Evolutionary conservation across 2,888 invertebrate species (phyloP).

Genomic region (Perdita meconis): DNA sequence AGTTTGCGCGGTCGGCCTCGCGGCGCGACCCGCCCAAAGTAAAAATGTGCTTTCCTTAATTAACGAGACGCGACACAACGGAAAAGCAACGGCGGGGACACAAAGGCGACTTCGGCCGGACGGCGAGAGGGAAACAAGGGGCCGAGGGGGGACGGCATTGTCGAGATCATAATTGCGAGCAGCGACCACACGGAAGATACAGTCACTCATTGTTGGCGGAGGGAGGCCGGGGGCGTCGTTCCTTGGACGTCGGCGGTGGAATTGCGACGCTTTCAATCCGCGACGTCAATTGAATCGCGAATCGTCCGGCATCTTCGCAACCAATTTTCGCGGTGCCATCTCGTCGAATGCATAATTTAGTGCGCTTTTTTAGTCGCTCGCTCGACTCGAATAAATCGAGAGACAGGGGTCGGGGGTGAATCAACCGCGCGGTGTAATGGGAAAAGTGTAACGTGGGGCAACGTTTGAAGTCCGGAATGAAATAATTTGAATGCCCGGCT

Average conservation of each 20-base stretch:
- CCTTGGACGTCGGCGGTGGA: conserved; percentile 42
- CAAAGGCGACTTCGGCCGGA: conserved; percentile 2
- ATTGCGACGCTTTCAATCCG: conserved; percentile 33
- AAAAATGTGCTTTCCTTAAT: conserved; percentile 55
- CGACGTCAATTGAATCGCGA: conserved; percentile 44
- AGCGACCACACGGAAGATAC: conserved; percentile 32
- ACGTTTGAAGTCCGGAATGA: too few relatives aligned
- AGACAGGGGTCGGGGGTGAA: too few relatives aligned
- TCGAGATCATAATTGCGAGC: conserved; percentile 41
- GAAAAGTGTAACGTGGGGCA: too few relatives aligned
- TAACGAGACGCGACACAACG: conserved; percentile 48
- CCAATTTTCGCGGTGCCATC: background rate
- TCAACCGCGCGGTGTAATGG: too few relatives aligned
- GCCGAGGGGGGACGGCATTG: conserved; percentile 46
- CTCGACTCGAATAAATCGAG: too few relatives aligned
- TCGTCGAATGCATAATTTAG: background rate
- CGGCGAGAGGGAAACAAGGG: background rate
- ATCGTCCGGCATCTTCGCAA: conserved; percentile 4
- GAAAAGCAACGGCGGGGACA: conserved; percentile 17
- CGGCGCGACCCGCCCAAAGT: conserved; percentile 17
- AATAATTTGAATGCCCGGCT: too few relatives aligned
- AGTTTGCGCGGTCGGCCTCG: conserved; percentile 23
- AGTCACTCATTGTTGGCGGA: conserved; percentile 30
- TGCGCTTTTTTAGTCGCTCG: background rate
- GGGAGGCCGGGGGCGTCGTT: conserved; percentile 19